Percentiles rank a stretch among this genome's conserved stretches.
Evolutionary conservation across 1,140 invertebrate genomes (phyloP).

Genomic region (Drosophila persimilis): DNA sequence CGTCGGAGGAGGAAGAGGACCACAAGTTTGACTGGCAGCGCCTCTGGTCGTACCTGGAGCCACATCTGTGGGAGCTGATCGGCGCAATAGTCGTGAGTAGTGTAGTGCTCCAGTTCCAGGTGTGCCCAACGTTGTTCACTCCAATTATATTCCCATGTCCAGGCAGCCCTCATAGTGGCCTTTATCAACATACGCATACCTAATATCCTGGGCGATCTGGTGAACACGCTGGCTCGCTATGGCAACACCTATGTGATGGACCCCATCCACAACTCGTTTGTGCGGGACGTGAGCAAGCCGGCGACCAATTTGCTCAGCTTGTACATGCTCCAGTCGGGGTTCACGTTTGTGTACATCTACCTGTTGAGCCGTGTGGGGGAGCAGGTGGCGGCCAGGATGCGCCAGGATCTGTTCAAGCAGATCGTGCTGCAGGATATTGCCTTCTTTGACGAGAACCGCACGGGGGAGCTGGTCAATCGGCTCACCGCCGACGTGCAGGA

Average conservation of each 20-base stretch:
- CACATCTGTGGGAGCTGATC: constrained; percentile 85
- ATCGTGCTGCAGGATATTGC: constrained; percentile 94
- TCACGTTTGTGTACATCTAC: constrained; percentile 95
- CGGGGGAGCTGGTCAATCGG: constrained; percentile 95
- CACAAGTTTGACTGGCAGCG: constrained; percentile 86
- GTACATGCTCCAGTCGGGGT: constrained; percentile 90
- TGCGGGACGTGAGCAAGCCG: constrained; percentile 87
- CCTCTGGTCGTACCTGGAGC: constrained; percentile 86
- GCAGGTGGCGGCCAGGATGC: constrained; percentile 90
- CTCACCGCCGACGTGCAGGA: constrained; percentile 97
- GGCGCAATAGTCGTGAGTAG: constrained; percentile 85
- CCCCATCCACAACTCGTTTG: constrained; percentile 83
- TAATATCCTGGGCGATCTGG: constrained; percentile 88
- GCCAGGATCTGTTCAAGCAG: constrained; percentile 91
- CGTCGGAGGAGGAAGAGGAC: constrained; percentile 55
- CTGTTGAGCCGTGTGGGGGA: constrained; percentile 94
- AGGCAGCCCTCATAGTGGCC: constrained; percentile 92
- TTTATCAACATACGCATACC: constrained; percentile 93
- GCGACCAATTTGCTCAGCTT: constrained; percentile 87
- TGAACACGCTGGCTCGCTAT: constrained; percentile 88
- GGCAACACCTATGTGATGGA: constrained; percentile 82
- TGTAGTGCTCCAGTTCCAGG: too few relatives aligned
- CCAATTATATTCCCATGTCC: constrained; percentile 42
- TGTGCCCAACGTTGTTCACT: too few relatives aligned
- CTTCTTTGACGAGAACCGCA: constrained; percentile 95